These are phyloP conservation scores for Leptatherina wallacei DNA, from an alignment of 2,797 vertebrate species.

Conservation along the genomic window DNA sequence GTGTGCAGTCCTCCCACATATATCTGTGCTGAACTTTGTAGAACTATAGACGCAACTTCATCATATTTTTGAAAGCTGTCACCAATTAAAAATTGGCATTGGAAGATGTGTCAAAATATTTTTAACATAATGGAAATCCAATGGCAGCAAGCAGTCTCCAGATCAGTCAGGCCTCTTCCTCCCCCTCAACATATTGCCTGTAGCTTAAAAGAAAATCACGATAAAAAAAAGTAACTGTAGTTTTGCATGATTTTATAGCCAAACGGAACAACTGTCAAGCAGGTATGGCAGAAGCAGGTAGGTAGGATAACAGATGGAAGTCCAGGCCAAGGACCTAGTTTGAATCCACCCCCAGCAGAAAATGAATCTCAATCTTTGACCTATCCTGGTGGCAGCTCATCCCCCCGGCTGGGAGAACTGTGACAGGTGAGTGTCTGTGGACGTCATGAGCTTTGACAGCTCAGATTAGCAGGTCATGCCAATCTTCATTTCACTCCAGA, in stretches of 20 bases:
- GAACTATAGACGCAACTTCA: conserved; percentile 48
- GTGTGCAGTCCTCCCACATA: conserved; percentile 57
- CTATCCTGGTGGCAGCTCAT: conserved; percentile 70
- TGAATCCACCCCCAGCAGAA: conserved; percentile 51
- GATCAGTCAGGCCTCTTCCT: conserved; percentile 46
- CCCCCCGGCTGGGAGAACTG: conserved; percentile 53
- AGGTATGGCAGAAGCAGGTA: conserved; percentile 24
- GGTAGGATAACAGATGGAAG: conserved; percentile 35
- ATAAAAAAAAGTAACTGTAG: conserved; percentile 11
- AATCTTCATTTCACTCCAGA: conserved; percentile 79
- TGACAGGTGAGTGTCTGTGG: conserved; percentile 75
- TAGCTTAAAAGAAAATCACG: conserved; percentile 24
- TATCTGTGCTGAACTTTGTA: conserved; percentile 44
- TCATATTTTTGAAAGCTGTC: conserved; percentile 44
- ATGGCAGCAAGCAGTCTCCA: conserved; percentile 7
- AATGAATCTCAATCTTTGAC: conserved; percentile 71
- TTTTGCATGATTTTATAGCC: conserved; percentile 17
- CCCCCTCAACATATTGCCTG: conserved; percentile 60
- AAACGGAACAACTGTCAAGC: conserved; percentile 13
- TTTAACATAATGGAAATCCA: conserved; percentile 58
- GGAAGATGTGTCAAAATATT: conserved; percentile 61
- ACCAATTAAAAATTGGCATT: conserved; percentile 61
- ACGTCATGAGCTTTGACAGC: conserved; percentile 76
- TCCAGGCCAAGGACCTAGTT: conserved; percentile 33
- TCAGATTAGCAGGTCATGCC: conserved; percentile 81